Conservation (phyloP, 1,140 invertebrate genomes). For the Octopus sinensis region DNA sequence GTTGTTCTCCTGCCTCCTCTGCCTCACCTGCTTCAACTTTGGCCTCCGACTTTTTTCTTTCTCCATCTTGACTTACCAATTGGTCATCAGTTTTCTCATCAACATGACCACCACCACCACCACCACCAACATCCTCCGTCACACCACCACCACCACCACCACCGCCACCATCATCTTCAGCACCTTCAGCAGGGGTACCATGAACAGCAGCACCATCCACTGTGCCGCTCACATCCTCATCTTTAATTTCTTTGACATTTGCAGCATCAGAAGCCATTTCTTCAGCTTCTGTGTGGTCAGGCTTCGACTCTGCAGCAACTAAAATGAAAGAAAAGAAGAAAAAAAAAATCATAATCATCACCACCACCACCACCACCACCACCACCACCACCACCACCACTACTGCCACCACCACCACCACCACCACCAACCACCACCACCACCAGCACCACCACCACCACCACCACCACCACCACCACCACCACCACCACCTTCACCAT, state of each 20-base stretch:
- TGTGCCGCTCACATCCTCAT: neutral
- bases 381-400: neutral
- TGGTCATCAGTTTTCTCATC: slow-evolving; percentile 17
- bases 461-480: neutral
- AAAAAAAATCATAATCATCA: too few relatives aligned
- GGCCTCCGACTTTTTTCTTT: slow-evolving; percentile 1
- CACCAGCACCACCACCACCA: too few relatives aligned
- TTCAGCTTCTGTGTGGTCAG: neutral
- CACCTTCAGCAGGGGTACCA: slow-evolving; percentile 6
- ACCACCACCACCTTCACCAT: too few relatives aligned
- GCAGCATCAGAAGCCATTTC: slow-evolving; percentile 12
- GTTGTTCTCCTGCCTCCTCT: slow-evolving; percentile 19
- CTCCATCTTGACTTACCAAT: slow-evolving; percentile 24
- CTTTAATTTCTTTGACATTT: neutral
- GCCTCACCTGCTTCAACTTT: neutral
- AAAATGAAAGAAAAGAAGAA: too few relatives aligned
- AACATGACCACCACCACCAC: slow-evolving; percentile 5
- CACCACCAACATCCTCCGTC: too few relatives aligned
- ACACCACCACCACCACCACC: neutral
- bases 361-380: neutral
- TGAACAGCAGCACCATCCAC: neutral
- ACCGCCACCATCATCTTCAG: neutral
- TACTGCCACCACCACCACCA: neutral
- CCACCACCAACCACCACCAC: too few relatives aligned
- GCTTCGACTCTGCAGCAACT: neutral